Conservation (phyloP, 2,888 invertebrate species). For the Macropis europaea region DNA sequence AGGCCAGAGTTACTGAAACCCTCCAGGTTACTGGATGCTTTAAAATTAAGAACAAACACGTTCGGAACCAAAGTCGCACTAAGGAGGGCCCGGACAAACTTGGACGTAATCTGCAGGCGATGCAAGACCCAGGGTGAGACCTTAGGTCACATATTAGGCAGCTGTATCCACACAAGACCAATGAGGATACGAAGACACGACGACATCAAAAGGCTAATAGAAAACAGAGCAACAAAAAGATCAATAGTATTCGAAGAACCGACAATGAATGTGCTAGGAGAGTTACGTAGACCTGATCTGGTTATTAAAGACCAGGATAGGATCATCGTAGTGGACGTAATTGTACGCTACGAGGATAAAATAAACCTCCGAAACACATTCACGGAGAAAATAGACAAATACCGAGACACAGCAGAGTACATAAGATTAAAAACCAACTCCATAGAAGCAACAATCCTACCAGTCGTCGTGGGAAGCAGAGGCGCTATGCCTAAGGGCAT, state of each 20-base stretch:
- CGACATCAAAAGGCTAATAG: neutral
- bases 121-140: neutral
- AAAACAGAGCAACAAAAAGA: neutral
- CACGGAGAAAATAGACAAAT: neutral
- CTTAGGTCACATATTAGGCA: neutral
- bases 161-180: neutral
- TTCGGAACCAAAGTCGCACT: neutral
- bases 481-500: neutral
- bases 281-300: too few relatives aligned
- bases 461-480: neutral
- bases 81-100: neutral
- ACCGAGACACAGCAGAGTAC: neutral
- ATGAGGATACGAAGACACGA: slow-evolving; percentile 3
- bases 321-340: slow-evolving; percentile 7
- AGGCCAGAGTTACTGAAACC: neutral
- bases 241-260: neutral
- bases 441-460: neutral
- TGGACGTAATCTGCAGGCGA: neutral
- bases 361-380: neutral
- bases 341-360: slow-evolving; percentile 1
- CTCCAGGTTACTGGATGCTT: neutral
- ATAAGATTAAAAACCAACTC: neutral
- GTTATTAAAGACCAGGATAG: slow-evolving; percentile 4
- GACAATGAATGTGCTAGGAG: neutral
- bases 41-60: neutral